Evolutionary conservation across 2,113 vertebrate genomes (phyloP), one percentile per base, ranked within the genome.

Genomic region (Triplophysa dalaica): DNA sequence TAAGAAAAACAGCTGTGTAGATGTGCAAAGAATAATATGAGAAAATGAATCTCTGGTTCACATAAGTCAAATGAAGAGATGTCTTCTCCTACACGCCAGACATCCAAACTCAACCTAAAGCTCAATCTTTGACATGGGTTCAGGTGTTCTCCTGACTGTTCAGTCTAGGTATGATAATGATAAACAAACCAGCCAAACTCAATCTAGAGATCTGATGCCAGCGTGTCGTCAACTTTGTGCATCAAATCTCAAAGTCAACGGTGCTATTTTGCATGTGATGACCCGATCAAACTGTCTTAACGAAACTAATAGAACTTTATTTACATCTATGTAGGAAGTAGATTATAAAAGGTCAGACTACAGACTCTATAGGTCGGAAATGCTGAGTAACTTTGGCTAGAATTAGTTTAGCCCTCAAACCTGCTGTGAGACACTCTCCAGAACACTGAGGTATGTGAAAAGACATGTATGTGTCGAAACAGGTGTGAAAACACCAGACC

Each of bases 1-100:
- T 64, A 87, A 69, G 83, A 26, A 38, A 70, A 67, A 9, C 88
- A n/a, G 76, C 11, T 76, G 81, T 81, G 75, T 86, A 87, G 82
- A 89, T 86, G 87, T 83, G 86, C 68, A 83, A 78, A 87, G 82
- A 86, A 87, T 82, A 87, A 81, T 82, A 84, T 83, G 82, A 79
- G 63, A n/a, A 60, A 73, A 70, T 29, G 3, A 29, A 29, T 3
- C 29, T 29, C 29, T 29, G 0, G 29, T 29, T 29, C 41, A 43
- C 41, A 8, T 43, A 43, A 43, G 9, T 9, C 7, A 8, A 43
- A 43, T 43, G 41, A 43, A 43, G 41, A 43, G 10, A 2, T 43
- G 3, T 29, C 29, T 29, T 4, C 29, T 29, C 29, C 29, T 24
- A 24, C 24, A 29, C 29, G 26, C 29, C 29, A 29, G 3, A 3